These are phyloP conservation scores for Sylvietta virens DNA, from an alignment of 2,113 vertebrate species.

Conservation along the genomic window DNA sequence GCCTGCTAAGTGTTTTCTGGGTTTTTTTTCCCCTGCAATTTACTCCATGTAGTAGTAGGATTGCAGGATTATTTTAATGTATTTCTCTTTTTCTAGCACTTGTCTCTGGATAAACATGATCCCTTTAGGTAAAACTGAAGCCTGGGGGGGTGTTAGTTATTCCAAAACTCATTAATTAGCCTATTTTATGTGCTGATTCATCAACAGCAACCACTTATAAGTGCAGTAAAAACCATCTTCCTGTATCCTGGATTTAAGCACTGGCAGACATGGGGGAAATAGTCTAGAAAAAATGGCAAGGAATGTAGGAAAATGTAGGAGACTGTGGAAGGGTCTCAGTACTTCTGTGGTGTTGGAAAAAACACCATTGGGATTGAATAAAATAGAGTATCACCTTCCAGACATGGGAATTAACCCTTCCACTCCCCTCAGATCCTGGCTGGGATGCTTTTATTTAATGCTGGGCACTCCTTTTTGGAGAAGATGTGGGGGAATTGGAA, in stretches of 20 bases:
- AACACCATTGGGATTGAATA: background rate
- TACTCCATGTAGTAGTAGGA: background rate
- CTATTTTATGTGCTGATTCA: conserved; percentile 7
- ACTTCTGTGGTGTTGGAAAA: background rate
- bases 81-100: background rate
- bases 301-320: background rate
- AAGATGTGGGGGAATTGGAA: background rate
- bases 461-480: background rate
- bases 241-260: background rate
- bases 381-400: background rate
- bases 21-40: background rate
- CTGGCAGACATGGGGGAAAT: background rate
- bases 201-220: background rate
- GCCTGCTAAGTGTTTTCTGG: background rate
- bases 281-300: background rate
- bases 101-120: background rate
- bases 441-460: background rate
- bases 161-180: background rate
- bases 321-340: background rate
- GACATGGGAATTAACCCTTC: background rate
- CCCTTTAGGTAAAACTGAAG: background rate
- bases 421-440: background rate
- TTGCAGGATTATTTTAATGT: background rate
- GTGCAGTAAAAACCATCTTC: background rate
- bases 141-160: background rate